A percentile compares a stretch with the other conserved stretches of the same genome.
phyloP scores from a whole-genome alignment of 2,113 vertebrate genomes.

The Lampris megalopsis region DNA sequence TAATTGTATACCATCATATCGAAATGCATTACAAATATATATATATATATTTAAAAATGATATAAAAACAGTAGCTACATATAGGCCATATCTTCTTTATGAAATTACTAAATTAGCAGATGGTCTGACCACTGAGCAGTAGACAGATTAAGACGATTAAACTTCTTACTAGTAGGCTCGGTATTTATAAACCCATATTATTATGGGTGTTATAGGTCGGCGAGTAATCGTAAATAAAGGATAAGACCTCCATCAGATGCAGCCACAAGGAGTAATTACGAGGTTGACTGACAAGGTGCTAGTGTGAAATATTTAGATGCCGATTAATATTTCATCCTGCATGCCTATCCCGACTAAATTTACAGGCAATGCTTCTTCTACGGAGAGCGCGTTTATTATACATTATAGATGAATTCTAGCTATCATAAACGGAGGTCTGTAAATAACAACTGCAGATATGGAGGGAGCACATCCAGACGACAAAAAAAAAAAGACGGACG shows the following conservation, averaged over 20 bases:
- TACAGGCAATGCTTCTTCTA: conserved; percentile 57
- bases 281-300: conserved; percentile 67
- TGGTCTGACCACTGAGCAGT: not conserved
- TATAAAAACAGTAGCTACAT: not conserved
- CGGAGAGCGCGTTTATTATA: conserved; percentile 68
- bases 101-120: not conserved
- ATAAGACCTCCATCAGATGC: conserved; percentile 42
- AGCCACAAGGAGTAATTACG: conserved; percentile 39
- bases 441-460: conserved; percentile 68
- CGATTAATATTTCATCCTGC: conserved; percentile 76
- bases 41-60: too few species aligned
- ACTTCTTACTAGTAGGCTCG: conserved; percentile 19
- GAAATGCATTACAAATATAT: not conserved
- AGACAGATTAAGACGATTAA: conserved; percentile 46
- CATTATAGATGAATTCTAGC: conserved; percentile 61
- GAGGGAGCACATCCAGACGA: conserved; percentile 63
- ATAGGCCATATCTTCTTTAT: not conserved
- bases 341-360: conserved; percentile 55
- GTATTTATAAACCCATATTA: conserved; percentile 47
- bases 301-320: conserved; percentile 69
- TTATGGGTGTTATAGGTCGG: conserved; percentile 42
- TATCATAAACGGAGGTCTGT: conserved; percentile 68
- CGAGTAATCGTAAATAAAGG: conserved; percentile 70
- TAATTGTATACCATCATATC: not conserved
- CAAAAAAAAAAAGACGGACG: not conserved